Evolutionary conservation across 2,797 vertebrate species (phyloP).

Genomic region (Erithacus rubecula): DNA sequence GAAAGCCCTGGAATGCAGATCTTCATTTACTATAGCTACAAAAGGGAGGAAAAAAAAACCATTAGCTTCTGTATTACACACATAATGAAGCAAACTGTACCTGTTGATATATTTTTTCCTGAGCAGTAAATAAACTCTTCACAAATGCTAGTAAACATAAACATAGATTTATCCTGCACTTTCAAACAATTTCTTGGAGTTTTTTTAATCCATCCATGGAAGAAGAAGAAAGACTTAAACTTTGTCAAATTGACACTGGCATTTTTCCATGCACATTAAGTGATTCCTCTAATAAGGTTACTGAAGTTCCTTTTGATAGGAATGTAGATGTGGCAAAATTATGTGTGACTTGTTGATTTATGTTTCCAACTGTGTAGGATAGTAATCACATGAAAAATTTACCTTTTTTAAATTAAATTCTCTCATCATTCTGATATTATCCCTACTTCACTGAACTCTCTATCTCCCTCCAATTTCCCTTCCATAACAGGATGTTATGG

Average conservation of each 20-base stretch:
- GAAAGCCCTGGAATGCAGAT: constrained; percentile 71
- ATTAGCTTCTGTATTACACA: constrained; percentile 59
- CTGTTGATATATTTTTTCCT: constrained; percentile 55
- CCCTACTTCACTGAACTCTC: background rate
- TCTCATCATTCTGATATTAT: background rate
- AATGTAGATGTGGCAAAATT: background rate
- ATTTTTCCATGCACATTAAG: background rate
- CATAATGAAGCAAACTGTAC: constrained; percentile 58
- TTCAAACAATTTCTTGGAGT: background rate
- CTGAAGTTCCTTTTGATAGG: background rate
- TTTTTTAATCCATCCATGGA: constrained; percentile 14
- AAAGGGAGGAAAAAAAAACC: constrained; percentile 52
- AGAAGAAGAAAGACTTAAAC: background rate
- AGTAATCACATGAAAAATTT: background rate
- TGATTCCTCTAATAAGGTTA: background rate
- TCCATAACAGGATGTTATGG: background rate
- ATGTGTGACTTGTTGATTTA: background rate
- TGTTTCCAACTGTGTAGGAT: background rate
- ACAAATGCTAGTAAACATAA: constrained; percentile 38
- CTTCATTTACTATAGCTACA: constrained; percentile 59
- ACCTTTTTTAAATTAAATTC: background rate
- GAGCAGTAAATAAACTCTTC: constrained; percentile 54
- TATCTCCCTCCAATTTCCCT: background rate
- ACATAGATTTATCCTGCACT: constrained; percentile 33
- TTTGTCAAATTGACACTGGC: background rate